Evolutionary conservation across 2,113 vertebrate genomes (phyloP), one percentile per base, ranked within the genome.

Genomic region (Microcebus ravelobensis): DNA sequence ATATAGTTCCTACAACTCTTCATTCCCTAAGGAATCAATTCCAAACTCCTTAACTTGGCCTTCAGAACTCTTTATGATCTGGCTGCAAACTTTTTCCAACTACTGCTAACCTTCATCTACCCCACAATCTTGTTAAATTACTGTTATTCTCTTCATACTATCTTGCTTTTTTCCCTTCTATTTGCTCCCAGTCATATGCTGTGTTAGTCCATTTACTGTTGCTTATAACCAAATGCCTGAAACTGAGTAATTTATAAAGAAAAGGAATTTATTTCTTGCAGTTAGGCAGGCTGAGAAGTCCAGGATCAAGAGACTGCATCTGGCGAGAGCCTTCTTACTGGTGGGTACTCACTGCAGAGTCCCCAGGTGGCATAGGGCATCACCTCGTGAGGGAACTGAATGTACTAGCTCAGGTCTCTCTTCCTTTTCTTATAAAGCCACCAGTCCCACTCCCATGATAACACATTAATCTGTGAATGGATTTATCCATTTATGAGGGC

Each of bases 1-100:
- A 42, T 23, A 73, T 15, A 20, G 34, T 93, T 90, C 80, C 76
- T 5, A 65, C 6, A 90, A 39, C 36, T 80, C 34, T 88, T 61
- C 15, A 36, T 85, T 68, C 25, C 82, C n/a, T 71, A 48, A 86
- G 45, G 29, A 45, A 39, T 52, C 21, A 92, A 61, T 5, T 91
- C 25, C 25, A 29, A 36, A 63, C 21, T 82, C 36, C 23, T 76
- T 36, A 87, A 29, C 23, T 59, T 88, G 77, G 12, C 55, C 61
- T 92, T 87, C 17, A 68, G 55, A 83, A 87, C 34, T 57, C 88
- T 63, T 85, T 84, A n/a, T 92, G 61, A 93, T 61, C n/a, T 87
- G 50, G 23, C 10, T 86, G 36, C 42, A 90, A 87, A 63, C 14
- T 59, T 86, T 91, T 91, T 70, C 63, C 48, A 89, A 14, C 8